Evolutionary conservation across 2,113 vertebrate genomes (phyloP), one percentile per base, ranked within the genome.

Genomic region (Catharus bicknelli): DNA sequence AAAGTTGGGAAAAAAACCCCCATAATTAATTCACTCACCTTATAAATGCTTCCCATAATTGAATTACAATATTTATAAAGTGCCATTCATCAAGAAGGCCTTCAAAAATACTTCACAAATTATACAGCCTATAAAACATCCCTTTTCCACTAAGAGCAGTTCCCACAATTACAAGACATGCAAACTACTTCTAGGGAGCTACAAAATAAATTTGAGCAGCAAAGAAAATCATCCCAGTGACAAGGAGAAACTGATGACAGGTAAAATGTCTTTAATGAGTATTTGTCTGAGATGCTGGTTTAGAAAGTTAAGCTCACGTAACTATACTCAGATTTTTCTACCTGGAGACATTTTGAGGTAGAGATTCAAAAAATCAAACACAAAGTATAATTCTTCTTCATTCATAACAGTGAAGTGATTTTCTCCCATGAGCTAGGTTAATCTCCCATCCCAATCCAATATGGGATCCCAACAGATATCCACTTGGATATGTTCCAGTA

Each of bases 11-110:
- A 48, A 48, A 74, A 69, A 42, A 0, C 2, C 64, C 45, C 72
- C 61, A 61, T 32, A 55, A 79, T 72, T 40, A 58, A 93, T 42
- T n/a, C 22, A 96, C 94, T 96, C 94, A 95, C 93, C 95, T 96
- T 76, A 84, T 42, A 91, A 80, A 90, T 47, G 54, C 43, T 93
- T 90, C 62, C 50, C 40, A 42, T 69, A 67, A 92, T 63, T 95
- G 69, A 69, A 74, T 69, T 91, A 91, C 1, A 0, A 16, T 79
- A 76, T 88, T 86, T 90, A 62, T 68, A 36, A 81, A 86, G 59
- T 42, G 90, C 67, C 54, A 53, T 74, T 91, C 63, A 77, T 67
- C 73, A 86, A 91, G 69, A 88, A 74, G 61, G 87, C 85, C 76
- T 83, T 84, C 53, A 84, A 93, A 88, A 95, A 68, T 58, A 38